Evolutionary conservation across 2,888 invertebrate genomes (phyloP), one percentile per base, ranked within the genome.

Genomic region (Xylota sylvarum): DNA sequence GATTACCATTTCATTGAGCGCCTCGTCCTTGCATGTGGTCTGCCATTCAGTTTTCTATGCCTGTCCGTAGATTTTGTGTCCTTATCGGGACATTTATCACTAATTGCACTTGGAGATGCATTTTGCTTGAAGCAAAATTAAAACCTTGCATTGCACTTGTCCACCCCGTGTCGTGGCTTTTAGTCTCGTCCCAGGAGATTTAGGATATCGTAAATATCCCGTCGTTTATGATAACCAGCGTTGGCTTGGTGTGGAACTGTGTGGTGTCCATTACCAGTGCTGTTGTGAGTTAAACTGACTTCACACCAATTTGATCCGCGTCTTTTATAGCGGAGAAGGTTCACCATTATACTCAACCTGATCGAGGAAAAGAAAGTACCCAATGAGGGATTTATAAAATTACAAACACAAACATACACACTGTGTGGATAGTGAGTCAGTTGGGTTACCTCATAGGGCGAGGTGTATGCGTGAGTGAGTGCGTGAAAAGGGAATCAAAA

Each of bases 261-360:
- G 40, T 69, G 50, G 60, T 77, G 77, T 81, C 86, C 86, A 86
- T 86, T 37, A 14, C 82, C 86, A 82, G 77, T 78, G 82, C 65
- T 82, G 82, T 56, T 81, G 82, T 82, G 86, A 86, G 81, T 86
- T 86, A 55, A 82, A 86, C 86, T 86, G 86, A 86, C 82, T 86
- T 77, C 23, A 69, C 81, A 77, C 35, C 69, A 77, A 77, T 67
- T 86, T 77, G 69, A 86, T 86, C 69, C 81, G 82, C 86, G 86
- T 78, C 86, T 86, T 86, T 86, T 86, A 86, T 86, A 86, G 82
- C 82, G 81, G 37, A 6, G 37, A 73, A 32, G 50, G 27, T 60
- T 69, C 4, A 52, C n/a, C 60, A 50, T 32, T 23, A 69, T 55
- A 58, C 27, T 17, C 32, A 69, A 12, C 50, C 10, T 35, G 64